Conservation (phyloP, 2,797 vertebrate species). For the Galago senegalensis region DNA sequence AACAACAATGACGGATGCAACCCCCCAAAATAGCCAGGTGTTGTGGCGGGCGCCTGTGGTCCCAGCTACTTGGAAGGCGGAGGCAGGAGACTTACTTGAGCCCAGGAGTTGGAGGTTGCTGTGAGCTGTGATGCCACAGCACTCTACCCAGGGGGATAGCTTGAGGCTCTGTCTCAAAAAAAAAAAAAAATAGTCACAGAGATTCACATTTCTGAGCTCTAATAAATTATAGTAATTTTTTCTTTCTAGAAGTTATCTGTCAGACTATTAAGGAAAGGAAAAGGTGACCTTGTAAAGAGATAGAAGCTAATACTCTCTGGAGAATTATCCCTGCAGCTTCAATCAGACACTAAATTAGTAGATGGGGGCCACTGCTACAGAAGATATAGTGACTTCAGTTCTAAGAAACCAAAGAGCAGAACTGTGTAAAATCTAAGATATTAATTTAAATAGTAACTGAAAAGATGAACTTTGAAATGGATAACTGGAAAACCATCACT, state of each 20-base stretch:
- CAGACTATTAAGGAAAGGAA: conserved; percentile 29
- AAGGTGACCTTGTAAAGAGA: background rate
- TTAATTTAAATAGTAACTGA: background rate
- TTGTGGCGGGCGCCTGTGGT: no score
- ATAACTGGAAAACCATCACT: background rate
- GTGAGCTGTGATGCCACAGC: no score
- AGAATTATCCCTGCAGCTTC: background rate
- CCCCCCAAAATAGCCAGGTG: no score
- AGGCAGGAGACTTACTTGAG: no score
- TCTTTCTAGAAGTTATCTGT: conserved; percentile 22
- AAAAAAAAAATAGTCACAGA: conserved; percentile 27
- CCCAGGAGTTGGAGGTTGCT: no score
- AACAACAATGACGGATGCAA: no score
- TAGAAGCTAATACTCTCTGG: background rate
- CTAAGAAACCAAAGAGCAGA: background rate
- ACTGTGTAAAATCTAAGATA: conserved; percentile 1
- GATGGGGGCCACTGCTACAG: background rate
- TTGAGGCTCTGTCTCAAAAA: no score
- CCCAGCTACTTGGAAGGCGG: no score
- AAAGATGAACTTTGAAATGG: conserved; percentile 14
- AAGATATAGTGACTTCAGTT: background rate
- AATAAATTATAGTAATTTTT: background rate
- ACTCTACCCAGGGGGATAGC: no score
- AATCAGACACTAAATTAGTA: conserved; percentile 37
- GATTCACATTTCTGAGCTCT: background rate